Evolutionary conservation across 2,888 invertebrate species (phyloP).

Genomic region (Nymphalis urticae): DNA sequence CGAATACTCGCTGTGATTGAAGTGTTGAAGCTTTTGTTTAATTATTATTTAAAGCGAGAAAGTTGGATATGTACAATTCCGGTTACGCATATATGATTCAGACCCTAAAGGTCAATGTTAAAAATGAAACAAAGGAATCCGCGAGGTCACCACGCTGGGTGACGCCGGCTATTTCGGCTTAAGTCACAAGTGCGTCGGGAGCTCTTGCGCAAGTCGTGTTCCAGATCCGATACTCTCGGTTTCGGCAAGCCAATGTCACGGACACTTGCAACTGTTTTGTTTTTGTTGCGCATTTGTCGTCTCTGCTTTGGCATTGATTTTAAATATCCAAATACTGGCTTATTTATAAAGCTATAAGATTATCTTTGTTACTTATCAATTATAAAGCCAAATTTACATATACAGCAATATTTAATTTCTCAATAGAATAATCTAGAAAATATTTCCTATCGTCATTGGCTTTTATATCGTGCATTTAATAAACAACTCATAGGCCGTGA

Average conservation of each 20-base stretch:
- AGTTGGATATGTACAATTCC: constrained; percentile 14
- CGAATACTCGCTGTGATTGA: background rate
- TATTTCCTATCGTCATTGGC: constrained; percentile 33
- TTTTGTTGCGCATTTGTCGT: constrained; percentile 34
- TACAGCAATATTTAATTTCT: background rate
- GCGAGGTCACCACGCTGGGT: constrained; percentile 36
- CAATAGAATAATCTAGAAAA: constrained; percentile 24
- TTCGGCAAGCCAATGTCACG: constrained; percentile 70
- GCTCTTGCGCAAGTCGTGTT: constrained; percentile 51
- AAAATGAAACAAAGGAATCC: constrained; percentile 36
- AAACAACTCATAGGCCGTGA: constrained; percentile 45
- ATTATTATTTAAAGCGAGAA: background rate
- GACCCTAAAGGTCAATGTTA: constrained; percentile 35
- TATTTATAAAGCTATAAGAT: background rate
- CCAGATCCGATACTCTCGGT: constrained; percentile 67
- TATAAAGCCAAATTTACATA: background rate
- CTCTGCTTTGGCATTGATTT: constrained; percentile 25
- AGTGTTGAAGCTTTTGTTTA: background rate
- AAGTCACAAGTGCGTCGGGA: constrained; percentile 25
- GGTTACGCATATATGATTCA: constrained; percentile 15
- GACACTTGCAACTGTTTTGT: constrained; percentile 55
- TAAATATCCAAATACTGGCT: constrained; percentile 9
- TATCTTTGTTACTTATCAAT: background rate
- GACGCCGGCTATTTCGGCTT: constrained; percentile 33
- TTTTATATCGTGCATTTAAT: constrained; percentile 29